Percentiles rank a stretch among this genome's conserved stretches.
Conservation (phyloP, 2,113 vertebrate species). For the Crotophaga sulcirostris region DNA sequence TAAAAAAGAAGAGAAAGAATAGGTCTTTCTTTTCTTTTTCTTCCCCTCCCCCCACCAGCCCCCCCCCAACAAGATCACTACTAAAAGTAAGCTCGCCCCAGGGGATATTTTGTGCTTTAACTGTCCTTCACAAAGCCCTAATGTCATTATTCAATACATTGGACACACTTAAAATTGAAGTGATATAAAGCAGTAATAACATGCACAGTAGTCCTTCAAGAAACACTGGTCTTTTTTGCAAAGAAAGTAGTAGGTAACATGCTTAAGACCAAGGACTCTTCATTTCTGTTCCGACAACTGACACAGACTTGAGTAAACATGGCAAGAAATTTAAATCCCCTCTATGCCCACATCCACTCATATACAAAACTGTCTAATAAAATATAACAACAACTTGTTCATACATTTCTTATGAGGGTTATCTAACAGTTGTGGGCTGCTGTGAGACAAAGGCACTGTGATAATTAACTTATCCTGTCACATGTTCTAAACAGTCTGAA, state of each 20-base stretch:
- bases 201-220: not conserved
- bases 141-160: conserved; percentile 23
- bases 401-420: not conserved
- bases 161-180: not conserved
- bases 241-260: not conserved
- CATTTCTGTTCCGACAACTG: not conserved
- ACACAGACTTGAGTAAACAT: not conserved
- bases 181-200: not conserved
- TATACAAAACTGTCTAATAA: not conserved
- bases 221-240: not conserved
- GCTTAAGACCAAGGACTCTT: not conserved
- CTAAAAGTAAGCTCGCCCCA: conserved; percentile 5
- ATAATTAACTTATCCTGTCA: not conserved
- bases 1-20: not conserved
- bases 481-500: not conserved
- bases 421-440: not conserved
- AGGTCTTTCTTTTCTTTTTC: not conserved
- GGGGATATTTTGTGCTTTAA: not conserved
- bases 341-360: not conserved
- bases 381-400: not conserved
- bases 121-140: conserved; percentile 6
- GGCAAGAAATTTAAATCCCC: not conserved
- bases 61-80: not conserved
- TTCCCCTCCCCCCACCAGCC: not conserved
- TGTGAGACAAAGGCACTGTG: not conserved